These are phyloP conservation scores for Onthophagus taurus DNA, from an alignment of 1,140 invertebrate genomes.

Conservation along the genomic window DNA sequence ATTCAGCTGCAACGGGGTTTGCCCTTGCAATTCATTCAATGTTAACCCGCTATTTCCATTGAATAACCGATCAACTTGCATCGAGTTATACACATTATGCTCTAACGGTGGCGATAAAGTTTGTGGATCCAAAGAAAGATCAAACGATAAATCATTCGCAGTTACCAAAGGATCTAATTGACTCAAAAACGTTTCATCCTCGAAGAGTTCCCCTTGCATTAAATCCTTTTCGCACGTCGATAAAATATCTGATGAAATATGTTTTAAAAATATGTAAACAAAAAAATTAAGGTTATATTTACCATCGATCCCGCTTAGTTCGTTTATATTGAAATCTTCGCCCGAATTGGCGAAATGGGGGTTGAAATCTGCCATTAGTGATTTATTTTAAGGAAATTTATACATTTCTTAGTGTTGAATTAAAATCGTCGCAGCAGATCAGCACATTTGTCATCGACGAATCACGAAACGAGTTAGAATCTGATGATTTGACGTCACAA, in stretches of 20 bases:
- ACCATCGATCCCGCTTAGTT: constrained; percentile 35
- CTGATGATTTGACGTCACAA: constrained; percentile 33
- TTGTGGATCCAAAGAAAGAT: constrained; percentile 25
- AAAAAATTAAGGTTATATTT: constrained; percentile 18
- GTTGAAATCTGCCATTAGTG: constrained; percentile 29
- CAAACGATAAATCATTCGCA: constrained; percentile 31
- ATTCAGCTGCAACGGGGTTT: not conserved
- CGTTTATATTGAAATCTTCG: constrained; percentile 33
- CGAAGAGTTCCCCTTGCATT: constrained; percentile 31
- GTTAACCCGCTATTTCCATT: too few species aligned
- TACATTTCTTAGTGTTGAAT: constrained; percentile 8
- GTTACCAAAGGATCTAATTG: constrained; percentile 28
- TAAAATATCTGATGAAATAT: constrained; percentile 28
- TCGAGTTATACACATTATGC: not conserved
- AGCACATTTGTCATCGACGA: constrained; percentile 27
- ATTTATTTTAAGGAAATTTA: too few species aligned
- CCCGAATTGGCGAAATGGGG: constrained; percentile 20
- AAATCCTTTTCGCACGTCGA: constrained; percentile 33
- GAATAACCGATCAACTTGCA: too few species aligned
- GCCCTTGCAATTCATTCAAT: not conserved
- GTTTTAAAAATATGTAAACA: constrained; percentile 9
- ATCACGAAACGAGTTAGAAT: constrained; percentile 29
- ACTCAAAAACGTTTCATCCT: constrained; percentile 29
- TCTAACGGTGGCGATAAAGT: constrained; percentile 18
- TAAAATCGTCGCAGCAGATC: constrained; percentile 20